Conservation (phyloP, 2,113 vertebrate species). For the Clarias macrocephalus region DNA sequence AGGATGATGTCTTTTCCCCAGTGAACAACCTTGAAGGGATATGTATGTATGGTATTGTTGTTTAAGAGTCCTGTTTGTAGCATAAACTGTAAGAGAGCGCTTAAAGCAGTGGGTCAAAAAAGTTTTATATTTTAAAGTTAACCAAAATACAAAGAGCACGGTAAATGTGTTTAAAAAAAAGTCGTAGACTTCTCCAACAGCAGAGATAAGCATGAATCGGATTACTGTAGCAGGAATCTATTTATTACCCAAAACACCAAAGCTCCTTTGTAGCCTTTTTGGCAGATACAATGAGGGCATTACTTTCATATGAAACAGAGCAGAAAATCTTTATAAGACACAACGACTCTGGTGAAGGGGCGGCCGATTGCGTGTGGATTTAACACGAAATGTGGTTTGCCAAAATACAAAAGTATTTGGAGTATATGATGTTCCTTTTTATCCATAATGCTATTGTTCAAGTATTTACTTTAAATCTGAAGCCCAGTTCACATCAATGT, state of each 20-base stretch:
- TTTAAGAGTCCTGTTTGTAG: not conserved
- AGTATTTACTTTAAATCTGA: not conserved
- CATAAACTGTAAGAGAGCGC: not conserved
- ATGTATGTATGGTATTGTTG: not conserved
- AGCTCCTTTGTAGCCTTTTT: conserved; percentile 26
- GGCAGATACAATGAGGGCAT: conserved; percentile 26
- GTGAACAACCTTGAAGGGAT: not conserved
- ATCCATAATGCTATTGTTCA: not conserved
- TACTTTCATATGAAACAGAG: conserved; percentile 26
- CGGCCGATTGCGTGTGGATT: not conserved
- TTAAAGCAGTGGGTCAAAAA: not conserved
- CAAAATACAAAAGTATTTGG: not conserved
- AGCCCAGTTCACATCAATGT: not conserved
- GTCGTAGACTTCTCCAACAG: not conserved
- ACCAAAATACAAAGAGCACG: not conserved
- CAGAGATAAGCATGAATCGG: conserved; percentile 19
- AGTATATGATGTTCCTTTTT: not conserved
- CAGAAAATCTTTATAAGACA: not conserved
- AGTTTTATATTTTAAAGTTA: not conserved
- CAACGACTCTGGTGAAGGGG: conserved; percentile 10
- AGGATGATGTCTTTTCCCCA: not conserved
- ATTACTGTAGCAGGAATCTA: conserved; percentile 22
- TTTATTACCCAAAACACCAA: conserved; percentile 32
- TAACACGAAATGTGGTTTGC: not conserved
- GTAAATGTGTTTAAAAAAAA: not conserved